Evolutionary conservation across 2,888 invertebrate species (phyloP), one percentile per base, ranked within the genome.

Genomic region (Piscicola geometra): DNA sequence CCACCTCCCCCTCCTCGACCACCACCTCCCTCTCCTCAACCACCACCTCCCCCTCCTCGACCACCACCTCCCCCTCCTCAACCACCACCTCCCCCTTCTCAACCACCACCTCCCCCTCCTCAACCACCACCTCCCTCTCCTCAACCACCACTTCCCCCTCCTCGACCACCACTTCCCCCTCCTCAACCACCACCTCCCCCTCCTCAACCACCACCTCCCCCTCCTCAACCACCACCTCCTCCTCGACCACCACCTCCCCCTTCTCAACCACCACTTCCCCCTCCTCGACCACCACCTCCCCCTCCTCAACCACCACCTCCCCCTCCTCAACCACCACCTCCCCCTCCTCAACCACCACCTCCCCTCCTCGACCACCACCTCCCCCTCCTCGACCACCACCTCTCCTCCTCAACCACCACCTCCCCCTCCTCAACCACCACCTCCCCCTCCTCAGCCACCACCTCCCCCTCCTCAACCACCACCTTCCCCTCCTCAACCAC

Each of bases 151-250:
- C 18, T 21, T 36, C 28, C 36, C 15, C 25, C n/a, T 0, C 35
- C n/a, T 50, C 36, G 21, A 52, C 21, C 60, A 25, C 60, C 5
- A 56, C 21, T n/a, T 18, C 28, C 18, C 15, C 73, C 28, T 9
- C 60, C 47, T 21, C 60, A 56, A 56, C 60, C 25, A 56, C 25
- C 5, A 5, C 21, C 60, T 3, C 25, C 21, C 9, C 60, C 9
- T 18, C 73, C 52, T 28, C 73, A 60, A 56, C 73, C 73, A 18
- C 60, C 21, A 56, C 60, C 9, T 3, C 60, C 60, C 9, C 60
- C 60, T 3, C 25, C 9, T 18, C 60, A 9, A 56, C 60, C 73
- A 86, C 96, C 97, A 12, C 88, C n/a, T 18, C 25, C 60, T 18
- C 25, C 25, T 18, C n/a, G 5, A 25, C 21, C 21, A 56, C 60